Evolutionary conservation across 2,888 invertebrate species (phyloP).

Genomic region (Philonicus albiceps): DNA sequence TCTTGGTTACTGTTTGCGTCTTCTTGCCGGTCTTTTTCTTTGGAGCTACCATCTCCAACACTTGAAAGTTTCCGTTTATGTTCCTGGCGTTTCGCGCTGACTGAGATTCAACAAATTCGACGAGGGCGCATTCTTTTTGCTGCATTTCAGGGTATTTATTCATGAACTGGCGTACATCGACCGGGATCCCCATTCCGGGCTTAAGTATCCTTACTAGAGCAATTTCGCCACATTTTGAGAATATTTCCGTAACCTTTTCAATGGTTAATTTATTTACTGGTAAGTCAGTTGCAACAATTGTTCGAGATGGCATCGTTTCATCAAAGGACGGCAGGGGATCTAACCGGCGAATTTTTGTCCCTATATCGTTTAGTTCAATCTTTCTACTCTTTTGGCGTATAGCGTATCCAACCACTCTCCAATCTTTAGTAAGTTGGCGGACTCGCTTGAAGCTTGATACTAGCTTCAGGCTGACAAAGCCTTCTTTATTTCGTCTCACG

Average conservation of each 20-base stretch:
- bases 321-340: slow-evolving; percentile 89
- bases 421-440: slow-evolving; percentile 92
- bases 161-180: slow-evolving; percentile 89
- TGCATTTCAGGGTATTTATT: slow-evolving; percentile 89
- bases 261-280: slow-evolving; percentile 86
- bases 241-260: slow-evolving; percentile 90
- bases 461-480: slow-evolving; percentile 92
- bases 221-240: slow-evolving; percentile 88
- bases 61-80: slow-evolving; percentile 71
- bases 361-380: slow-evolving; percentile 88
- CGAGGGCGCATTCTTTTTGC: slow-evolving; percentile 85
- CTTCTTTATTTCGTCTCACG: slow-evolving; percentile 93
- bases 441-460: slow-evolving; percentile 95
- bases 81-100: slow-evolving; percentile 83
- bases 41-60: slow-evolving; percentile 81
- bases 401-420: slow-evolving; percentile 90
- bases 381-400: slow-evolving; percentile 77
- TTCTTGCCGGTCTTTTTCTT: slow-evolving; percentile 77
- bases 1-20: slow-evolving; percentile 67
- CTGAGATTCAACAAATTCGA: slow-evolving; percentile 89
- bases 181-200: slow-evolving; percentile 89
- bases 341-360: slow-evolving; percentile 86
- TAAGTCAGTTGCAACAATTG: slow-evolving; percentile 86
- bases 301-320: slow-evolving; percentile 91
- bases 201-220: slow-evolving; percentile 85